Base-by-base conservation (phyloP, 2,797 vertebrate species). In the Molossus alvarezi region DNA sequence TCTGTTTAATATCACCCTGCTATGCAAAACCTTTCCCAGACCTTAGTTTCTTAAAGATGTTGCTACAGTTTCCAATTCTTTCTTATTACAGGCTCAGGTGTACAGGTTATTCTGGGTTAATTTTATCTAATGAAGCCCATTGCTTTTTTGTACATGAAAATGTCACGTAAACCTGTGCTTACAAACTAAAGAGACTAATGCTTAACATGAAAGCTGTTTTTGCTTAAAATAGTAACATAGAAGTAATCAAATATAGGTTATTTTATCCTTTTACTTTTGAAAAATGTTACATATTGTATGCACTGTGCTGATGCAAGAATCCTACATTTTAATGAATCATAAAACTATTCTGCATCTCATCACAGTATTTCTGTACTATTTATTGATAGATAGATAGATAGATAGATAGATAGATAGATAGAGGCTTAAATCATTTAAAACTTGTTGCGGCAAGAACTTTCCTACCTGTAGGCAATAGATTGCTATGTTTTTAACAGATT, bases 401-500 rank as follows among this genome's bases (percentile, higher is more conserved):
- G 72, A 96, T 69, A 98, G 98, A 97, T 95, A 98, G 33, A 33
- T 96, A 96, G 41, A 95, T 97, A 96, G 95, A 98, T 94, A 97
- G 72, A 96, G 95, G 98, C 97, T 97, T 95, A 90, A 90, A 75
- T 98, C 97, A 94, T 98, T 98, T 97, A 97, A 98, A 98, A 97
- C 91, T 93, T 98, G 98, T 98, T 97, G 94, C 97, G 73, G 97
- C 97, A 98, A 98, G 98, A 98, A 97, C 97, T 98, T 99, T 98
- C 98, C 97, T 99, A 98, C 98, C 95, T 98, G 96, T 98, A 98
- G 98, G 98, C 98, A 98, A 98, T 98, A 98, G 98, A 98, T 97
- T 97, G 98, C 98, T 99, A 97, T 99, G 99, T 99, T 99, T 99
- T 99, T 99, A 99, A 99, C 98, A 98, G 98, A 99, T 98, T 99